These are phyloP conservation scores for Hydriomena furcata DNA, from an alignment of 2,888 invertebrate genomes.

Conservation along the genomic window DNA sequence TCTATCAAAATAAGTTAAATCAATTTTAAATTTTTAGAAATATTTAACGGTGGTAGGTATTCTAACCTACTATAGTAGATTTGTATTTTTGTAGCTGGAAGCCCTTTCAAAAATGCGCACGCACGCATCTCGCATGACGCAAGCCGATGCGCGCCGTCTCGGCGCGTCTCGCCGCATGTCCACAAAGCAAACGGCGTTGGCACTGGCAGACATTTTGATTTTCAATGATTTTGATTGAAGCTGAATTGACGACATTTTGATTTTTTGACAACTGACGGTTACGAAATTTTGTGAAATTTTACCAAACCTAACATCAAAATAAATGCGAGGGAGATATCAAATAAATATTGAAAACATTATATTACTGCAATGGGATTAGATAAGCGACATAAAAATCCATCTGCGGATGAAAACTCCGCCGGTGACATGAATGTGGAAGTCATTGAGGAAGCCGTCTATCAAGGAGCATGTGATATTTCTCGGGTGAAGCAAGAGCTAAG, in stretches of 20 bases:
- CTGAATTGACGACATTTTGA: conserved; percentile 38
- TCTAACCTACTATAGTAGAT: too few species aligned
- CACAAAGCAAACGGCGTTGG: too few species aligned
- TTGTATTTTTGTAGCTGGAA: too few species aligned
- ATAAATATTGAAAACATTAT: conserved; percentile 28
- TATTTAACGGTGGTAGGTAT: too few species aligned
- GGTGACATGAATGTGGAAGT: conserved; percentile 42
- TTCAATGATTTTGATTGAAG: conserved; percentile 37
- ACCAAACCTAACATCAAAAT: conserved; percentile 22
- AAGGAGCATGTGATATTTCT: conserved; percentile 28
- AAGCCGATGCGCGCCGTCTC: too few species aligned
- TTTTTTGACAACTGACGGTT: conserved; percentile 40
- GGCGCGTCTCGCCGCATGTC: too few species aligned
- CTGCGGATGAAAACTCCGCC: conserved; percentile 22
- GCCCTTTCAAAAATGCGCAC: too few species aligned
- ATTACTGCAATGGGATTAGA: conserved; percentile 37
- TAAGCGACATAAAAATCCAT: conserved; percentile 31
- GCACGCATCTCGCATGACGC: too few species aligned
- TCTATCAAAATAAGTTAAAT: too few species aligned
- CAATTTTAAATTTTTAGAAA: too few species aligned
- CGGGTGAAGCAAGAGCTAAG: conserved; percentile 37
- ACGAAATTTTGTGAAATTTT: conserved; percentile 32
- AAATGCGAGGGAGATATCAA: conserved; percentile 42
- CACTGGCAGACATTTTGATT: conserved; percentile 26
- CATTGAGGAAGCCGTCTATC: conserved; percentile 37